Evolutionary conservation across 2,888 invertebrate genomes (phyloP), one percentile per base, ranked within the genome.

Genomic region (Ormyrus labotus): DNA sequence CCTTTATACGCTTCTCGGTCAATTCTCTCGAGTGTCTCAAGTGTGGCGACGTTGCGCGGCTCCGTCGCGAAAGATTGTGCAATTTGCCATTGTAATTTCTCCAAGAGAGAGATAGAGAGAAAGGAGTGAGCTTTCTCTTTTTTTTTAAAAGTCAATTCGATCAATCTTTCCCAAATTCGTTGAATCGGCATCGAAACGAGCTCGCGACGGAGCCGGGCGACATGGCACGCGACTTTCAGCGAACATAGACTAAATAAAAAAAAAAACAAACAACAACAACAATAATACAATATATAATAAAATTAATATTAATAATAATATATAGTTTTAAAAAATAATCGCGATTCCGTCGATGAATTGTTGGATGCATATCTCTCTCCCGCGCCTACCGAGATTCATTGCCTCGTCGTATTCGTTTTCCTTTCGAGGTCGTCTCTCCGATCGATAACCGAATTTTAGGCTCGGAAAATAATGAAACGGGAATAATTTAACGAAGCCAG

Each of bases 231-330:
- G 78, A 80, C 71, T 47, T 73, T 70, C 58, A 51, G 75, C 34
- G 71, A 57, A 76, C 85, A 87, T 87, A 89, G 85, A 88, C 87
- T 88, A 71, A 47, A 70, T 6, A 13, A 58, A 88, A 88, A 88
- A 87, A 87, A 85, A 87, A 89, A 87, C 86, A 87, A 88, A 88
- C 86, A 89, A 88, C 87, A 89, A 88, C 86, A 88, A 89, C 86
- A 89, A 89, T 86, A 73, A 34, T 63, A 76, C 63, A 69, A 69
- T 69, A 64, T 34, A 74, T 70, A 71, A 67, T 70, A 69, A 80
- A 72, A 72, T 76, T 74, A 74, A 51, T 78, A 74, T 61, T 81
- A 75, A 78, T 78, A 75, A 65, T 71, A 81, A 70, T 69, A 67
- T 61, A 64, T 61, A 69, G 19, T 11, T 50, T 61, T 63, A 68